A percentile compares a stretch with the other conserved stretches of the same genome.
phyloP scores from a whole-genome alignment of 1,140 invertebrate species.

The Pemphigus obesinymphae region DNA sequence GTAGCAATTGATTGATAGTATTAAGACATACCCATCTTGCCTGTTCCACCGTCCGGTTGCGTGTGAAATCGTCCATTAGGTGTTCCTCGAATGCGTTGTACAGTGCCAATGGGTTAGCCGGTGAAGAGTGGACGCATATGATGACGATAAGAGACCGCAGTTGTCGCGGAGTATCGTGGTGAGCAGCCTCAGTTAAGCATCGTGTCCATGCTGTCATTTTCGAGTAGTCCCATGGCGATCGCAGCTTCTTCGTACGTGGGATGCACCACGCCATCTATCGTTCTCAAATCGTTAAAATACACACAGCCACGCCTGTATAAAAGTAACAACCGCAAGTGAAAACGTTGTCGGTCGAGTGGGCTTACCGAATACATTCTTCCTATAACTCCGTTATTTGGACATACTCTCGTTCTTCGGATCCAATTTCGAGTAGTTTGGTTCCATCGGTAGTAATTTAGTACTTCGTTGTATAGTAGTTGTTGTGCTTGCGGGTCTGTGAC shows the following conservation, averaged over 20 bases:
- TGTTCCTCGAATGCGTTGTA: too few relatives aligned
- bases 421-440: background rate
- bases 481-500: background rate
- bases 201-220: slow-evolving; percentile 45
- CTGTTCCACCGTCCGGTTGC: too few relatives aligned
- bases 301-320: too few relatives aligned
- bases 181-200: background rate
- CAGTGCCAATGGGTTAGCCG: too few relatives aligned
- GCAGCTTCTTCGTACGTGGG: slow-evolving; percentile 49
- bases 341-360: too few relatives aligned
- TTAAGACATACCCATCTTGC: too few relatives aligned
- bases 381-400: slow-evolving; percentile 52
- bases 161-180: background rate
- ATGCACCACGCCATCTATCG: slow-evolving; percentile 47
- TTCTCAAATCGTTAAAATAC: slow-evolving; percentile 50
- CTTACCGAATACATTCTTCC: too few relatives aligned
- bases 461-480: background rate
- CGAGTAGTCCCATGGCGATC: slow-evolving; percentile 47
- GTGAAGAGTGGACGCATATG: too few relatives aligned
- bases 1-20: too few relatives aligned
- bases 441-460: background rate
- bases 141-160: too few relatives aligned
- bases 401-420: slow-evolving; percentile 47
- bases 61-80: background rate
- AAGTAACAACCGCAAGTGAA: too few relatives aligned